phyloP scores from a whole-genome alignment of 2,113 vertebrate species.

The Craseonycteris thonglongyai region DNA sequence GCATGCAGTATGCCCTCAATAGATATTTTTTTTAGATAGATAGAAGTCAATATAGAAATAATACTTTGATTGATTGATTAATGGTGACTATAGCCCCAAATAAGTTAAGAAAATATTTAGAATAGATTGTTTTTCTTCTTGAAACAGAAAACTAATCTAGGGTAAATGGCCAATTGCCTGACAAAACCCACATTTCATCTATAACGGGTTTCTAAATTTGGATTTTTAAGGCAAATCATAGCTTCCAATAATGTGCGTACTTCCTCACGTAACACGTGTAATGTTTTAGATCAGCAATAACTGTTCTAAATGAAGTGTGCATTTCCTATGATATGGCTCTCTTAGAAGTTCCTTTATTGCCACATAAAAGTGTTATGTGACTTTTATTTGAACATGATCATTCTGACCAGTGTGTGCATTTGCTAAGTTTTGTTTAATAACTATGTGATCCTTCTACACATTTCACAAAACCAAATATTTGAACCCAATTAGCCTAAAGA shows the following conservation, averaged over 20 bases:
- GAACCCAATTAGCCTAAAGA: conserved; percentile 1
- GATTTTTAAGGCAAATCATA: neutral
- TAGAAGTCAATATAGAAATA: neutral
- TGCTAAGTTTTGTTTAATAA: conserved; percentile 1
- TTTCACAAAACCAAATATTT: neutral
- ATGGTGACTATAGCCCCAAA: neutral
- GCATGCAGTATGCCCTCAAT: neutral
- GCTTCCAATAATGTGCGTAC: neutral
- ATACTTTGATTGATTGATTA: neutral
- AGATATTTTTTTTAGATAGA: neutral
- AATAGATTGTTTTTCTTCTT: neutral
- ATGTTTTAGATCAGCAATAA: neutral
- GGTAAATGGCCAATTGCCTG: neutral
- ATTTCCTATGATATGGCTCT: neutral
- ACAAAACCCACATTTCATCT: neutral
- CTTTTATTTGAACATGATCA: neutral
- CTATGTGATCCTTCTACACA: neutral
- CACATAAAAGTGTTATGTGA: neutral
- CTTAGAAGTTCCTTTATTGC: neutral
- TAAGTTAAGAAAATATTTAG: neutral
- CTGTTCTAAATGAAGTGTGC: neutral
- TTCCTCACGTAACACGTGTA: neutral
- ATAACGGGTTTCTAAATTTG: neutral
- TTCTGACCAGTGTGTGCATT: neutral
- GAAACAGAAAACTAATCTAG: neutral